Conservation (phyloP, 2,888 invertebrate genomes). For the Tiliacea citrago region DNA sequence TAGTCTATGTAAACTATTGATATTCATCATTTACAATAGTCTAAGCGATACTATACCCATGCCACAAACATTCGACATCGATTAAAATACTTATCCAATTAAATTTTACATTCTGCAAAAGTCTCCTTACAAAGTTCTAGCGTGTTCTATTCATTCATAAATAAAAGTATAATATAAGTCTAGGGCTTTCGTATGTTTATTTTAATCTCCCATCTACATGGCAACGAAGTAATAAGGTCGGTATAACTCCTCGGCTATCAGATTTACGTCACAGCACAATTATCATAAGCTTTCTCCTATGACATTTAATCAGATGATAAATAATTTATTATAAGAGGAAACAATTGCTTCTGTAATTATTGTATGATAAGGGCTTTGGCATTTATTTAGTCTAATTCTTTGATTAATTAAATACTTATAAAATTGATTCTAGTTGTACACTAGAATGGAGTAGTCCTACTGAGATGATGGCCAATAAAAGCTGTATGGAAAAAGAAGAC, state of each 20-base stretch:
- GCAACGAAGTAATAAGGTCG: slow-evolving; percentile 16
- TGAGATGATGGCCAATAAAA: background rate
- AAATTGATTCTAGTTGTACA: background rate
- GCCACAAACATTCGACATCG: background rate
- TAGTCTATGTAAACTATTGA: background rate
- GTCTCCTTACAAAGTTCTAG: background rate
- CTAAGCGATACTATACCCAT: too few species aligned
- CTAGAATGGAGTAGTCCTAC: too few species aligned
- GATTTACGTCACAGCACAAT: slow-evolving; percentile 24
- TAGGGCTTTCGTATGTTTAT: slow-evolving; percentile 16
- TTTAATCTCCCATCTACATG: slow-evolving; percentile 23
- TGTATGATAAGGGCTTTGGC: background rate
- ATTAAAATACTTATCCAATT: background rate
- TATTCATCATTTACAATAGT: background rate
- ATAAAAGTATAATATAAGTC: slow-evolving; percentile 1
- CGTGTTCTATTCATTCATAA: slow-evolving; percentile 3
- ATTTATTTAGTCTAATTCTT: background rate
- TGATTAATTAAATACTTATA: background rate
- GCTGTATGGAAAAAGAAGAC: too few species aligned
- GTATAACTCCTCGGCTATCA: slow-evolving; percentile 11
- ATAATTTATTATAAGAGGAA: slow-evolving; percentile 3
- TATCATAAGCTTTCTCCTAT: slow-evolving; percentile 11
- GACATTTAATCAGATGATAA: slow-evolving; percentile 8
- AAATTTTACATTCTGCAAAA: background rate
- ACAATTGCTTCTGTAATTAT: slow-evolving; percentile 17